phyloP scores from a whole-genome alignment of 1,140 invertebrate species.

The Drosophila pseudoananassae region DNA sequence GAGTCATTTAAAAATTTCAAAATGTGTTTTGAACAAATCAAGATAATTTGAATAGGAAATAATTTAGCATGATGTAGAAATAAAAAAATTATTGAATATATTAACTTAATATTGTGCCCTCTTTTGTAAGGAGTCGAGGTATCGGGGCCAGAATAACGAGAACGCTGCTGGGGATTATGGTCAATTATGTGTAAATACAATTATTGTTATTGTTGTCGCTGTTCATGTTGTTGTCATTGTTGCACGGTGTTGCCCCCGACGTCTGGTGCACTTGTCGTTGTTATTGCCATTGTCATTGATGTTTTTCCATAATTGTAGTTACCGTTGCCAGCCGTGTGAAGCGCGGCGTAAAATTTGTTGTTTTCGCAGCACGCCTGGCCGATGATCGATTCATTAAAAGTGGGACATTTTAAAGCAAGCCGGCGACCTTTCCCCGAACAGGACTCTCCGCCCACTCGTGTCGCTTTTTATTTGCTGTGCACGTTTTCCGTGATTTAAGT shows the following conservation, averaged over 20 bases:
- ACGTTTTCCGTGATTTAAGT: constrained; percentile 49
- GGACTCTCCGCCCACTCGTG: constrained; percentile 6
- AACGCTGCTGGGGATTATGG: constrained; percentile 71
- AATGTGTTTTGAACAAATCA: too few species aligned
- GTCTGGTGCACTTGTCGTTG: constrained; percentile 20
- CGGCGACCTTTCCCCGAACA: not conserved
- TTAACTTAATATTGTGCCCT: not conserved
- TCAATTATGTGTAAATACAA: constrained; percentile 81
- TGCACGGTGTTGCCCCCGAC: not conserved
- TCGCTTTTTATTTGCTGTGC: constrained; percentile 42
- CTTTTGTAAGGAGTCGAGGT: not conserved
- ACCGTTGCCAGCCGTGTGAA: constrained; percentile 29
- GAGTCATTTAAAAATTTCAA: too few species aligned
- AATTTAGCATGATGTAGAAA: too few species aligned
- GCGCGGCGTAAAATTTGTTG: constrained; percentile 40
- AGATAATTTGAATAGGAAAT: too few species aligned
- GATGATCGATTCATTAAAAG: constrained; percentile 35
- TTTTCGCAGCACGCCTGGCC: constrained; percentile 10
- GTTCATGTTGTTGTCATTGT: constrained; percentile 45
- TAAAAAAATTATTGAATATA: too few species aligned
- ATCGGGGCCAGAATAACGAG: constrained; percentile 2
- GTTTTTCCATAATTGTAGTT: constrained; percentile 58
- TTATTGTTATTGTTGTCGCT: constrained; percentile 72
- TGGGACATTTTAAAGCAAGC: constrained; percentile 1
- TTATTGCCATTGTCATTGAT: constrained; percentile 50